A percentile compares a stretch with the other conserved stretches of the same genome.
These are phyloP conservation scores for Molossus alvarezi DNA, from an alignment of 2,797 vertebrate species.

Conservation along the genomic window DNA sequence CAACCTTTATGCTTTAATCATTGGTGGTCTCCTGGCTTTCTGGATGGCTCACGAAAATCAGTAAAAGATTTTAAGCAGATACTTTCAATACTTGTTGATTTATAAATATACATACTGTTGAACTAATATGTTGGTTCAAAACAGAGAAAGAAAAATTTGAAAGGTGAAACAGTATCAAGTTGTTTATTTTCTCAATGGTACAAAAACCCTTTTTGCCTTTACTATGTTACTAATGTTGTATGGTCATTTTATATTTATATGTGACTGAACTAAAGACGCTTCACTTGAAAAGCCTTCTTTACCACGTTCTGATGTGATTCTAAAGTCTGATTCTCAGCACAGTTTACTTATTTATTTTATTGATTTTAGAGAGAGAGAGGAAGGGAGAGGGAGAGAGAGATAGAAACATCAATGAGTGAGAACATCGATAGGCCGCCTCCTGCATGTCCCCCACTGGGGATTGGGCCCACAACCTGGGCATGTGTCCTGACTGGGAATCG, in stretches of 20 bases:
- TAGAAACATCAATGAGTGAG: no score
- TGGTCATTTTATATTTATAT: constrained; percentile 17
- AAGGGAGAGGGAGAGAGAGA: no score
- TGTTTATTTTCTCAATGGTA: background rate
- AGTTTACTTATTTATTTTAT: constrained; percentile 12
- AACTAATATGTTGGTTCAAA: constrained; percentile 22
- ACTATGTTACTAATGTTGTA: background rate
- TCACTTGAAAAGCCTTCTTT: constrained; percentile 16
- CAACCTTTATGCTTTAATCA: background rate
- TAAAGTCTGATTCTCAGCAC: constrained; percentile 6
- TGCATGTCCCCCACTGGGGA: no score
- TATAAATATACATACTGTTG: background rate
- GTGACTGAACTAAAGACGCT: background rate
- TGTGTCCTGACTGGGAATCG: no score
- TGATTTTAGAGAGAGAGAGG: no score
- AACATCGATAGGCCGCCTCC: no score
- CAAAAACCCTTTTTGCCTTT: background rate
- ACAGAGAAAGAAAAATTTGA: background rate
- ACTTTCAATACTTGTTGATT: constrained; percentile 21
- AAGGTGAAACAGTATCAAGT: constrained; percentile 25
- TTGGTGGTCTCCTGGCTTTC: constrained; percentile 10
- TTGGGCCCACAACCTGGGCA: no score
- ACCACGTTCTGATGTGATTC: background rate
- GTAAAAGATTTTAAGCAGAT: constrained; percentile 42
- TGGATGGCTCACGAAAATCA: background rate